Evolutionary conservation across 2,888 invertebrate species (phyloP), one percentile per base, ranked within the genome.

Genomic region (Meteorus colon): DNA sequence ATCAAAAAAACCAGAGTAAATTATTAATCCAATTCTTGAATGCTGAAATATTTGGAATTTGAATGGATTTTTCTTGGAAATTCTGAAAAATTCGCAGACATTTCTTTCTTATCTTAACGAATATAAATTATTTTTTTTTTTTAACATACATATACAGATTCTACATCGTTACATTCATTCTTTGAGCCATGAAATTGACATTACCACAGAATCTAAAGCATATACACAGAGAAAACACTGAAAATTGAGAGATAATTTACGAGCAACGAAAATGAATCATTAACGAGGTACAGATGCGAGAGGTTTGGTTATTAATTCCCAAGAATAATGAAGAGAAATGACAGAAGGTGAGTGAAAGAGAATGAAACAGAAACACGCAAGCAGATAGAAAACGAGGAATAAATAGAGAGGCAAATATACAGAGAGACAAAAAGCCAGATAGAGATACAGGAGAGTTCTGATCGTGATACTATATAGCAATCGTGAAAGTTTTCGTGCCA

Each of bases 251-350:
- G 74, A 69, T 74, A 78, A 75, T 72, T 70, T 34, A 76, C 67
- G 70, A 66, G 73, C 70, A 63, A 73, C 67, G 78, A 78, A 77
- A 41, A 78, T 74, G 77, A 79, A 79, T 74, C 73, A 77, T 79
- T 79, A 79, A 79, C 78, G 78, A 79, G 78, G 74, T 74, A 75
- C 78, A 78, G 77, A 78, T 79, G 79, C 74, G 75, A 75, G 66
- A 76, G 75, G 72, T 75, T 76, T 63, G 71, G 76, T 71, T 76
- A 76, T 76, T 76, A 76, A 76, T 76, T 76, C 76, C 62, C 69
- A 68, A 55, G 55, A 75, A 75, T 71, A 65, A 76, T 73, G 73
- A 76, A 68, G 68, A 73, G 68, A 76, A 76, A 73, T 76, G 76
- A 76, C 73, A 73, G 60, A 65, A 55, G 55, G 69, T 69, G 19